Percentiles rank a stretch among this genome's conserved stretches.
These are phyloP conservation scores for Meteorus sp. DNA, from an alignment of 1,140 invertebrate genomes.

Conservation along the genomic window DNA sequence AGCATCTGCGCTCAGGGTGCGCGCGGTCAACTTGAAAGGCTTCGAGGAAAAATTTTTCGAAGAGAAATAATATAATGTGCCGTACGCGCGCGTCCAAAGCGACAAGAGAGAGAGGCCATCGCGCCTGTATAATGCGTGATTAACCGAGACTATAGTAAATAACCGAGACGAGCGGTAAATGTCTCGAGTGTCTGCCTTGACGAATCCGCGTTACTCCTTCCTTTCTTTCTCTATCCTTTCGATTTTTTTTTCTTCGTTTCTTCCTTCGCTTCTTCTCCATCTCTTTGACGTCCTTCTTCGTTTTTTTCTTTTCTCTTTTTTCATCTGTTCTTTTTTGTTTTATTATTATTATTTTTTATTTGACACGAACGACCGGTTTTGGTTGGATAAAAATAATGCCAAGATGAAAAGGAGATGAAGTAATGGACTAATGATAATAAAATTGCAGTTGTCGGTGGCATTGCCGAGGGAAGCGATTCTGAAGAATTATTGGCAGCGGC, in stretches of 20 bases:
- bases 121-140: conserved; percentile 29
- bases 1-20: no score
- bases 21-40: conserved; percentile 31
- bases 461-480: conserved; percentile 54
- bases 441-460: conserved; percentile 50
- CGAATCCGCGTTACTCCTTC: conserved; percentile 20
- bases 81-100: conserved; percentile 25
- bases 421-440: conserved; percentile 10
- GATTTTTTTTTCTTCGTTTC: neutral
- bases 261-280: neutral
- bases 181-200: conserved; percentile 20
- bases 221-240: conserved; percentile 11
- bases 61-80: conserved; percentile 20
- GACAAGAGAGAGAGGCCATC: conserved; percentile 24
- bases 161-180: conserved; percentile 28
- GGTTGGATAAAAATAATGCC: neutral
- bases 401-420: neutral
- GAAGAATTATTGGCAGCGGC: conserved; percentile 49
- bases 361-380: conserved; percentile 8
- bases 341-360: no score
- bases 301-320: conserved; percentile 21
- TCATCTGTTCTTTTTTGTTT: no score
- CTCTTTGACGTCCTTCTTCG: conserved; percentile 13
- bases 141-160: conserved; percentile 31
- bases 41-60: conserved; percentile 30